Conservation (phyloP, 1,140 invertebrate genomes). For the Anthonomus grandis region DNA sequence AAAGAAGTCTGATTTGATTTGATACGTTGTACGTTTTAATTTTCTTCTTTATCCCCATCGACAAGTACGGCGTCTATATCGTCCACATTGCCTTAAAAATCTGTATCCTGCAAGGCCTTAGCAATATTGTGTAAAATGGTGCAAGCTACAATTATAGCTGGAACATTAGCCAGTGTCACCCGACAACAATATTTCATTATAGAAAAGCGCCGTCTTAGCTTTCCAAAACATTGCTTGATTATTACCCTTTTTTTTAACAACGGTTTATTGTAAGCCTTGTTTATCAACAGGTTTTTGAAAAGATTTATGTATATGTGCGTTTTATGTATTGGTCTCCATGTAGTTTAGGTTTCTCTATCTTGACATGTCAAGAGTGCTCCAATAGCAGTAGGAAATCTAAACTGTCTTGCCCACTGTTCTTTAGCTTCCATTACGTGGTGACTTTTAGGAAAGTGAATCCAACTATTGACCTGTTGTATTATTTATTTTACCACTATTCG, state of each 20-base stretch:
- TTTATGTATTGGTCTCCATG: no score
- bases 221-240: not conserved
- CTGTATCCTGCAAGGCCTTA: not conserved
- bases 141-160: not conserved
- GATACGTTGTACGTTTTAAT: no score
- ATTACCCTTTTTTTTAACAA: not conserved
- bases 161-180: not conserved
- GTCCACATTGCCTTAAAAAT: not conserved
- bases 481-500: not conserved
- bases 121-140: not conserved
- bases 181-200: not conserved
- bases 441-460: not conserved
- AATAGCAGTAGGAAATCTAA: not conserved
- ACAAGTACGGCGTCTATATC: not conserved
- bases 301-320: not conserved
- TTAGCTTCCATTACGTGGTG: not conserved
- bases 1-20: no score
- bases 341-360: not conserved
- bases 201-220: not conserved
- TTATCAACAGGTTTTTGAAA: not conserved
- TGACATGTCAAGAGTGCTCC: not conserved
- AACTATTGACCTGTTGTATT: no score
- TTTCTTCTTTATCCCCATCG: no score
- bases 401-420: not conserved
- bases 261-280: not conserved